Conservation (phyloP, 2,888 invertebrate species). For the Stictocephala bisonia region DNA sequence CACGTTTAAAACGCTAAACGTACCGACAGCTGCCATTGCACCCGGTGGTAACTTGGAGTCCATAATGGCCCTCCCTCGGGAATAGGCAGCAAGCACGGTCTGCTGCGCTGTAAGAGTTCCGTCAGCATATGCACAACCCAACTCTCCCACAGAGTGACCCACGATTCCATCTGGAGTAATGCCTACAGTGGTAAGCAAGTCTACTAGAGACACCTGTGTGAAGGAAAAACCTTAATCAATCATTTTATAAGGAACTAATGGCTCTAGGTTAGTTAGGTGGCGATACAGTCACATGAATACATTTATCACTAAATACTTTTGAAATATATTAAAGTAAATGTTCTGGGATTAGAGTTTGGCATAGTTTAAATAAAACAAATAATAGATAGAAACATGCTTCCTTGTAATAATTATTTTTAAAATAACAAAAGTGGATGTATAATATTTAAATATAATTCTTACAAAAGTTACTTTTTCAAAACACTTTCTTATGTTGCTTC, state of each 20-base stretch:
- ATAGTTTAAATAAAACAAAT: neutral
- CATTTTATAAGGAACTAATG: neutral
- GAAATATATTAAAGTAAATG: too few species aligned
- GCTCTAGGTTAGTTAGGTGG: too few species aligned
- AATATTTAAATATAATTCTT: too few species aligned
- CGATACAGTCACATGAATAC: too few species aligned
- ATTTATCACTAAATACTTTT: too few species aligned
- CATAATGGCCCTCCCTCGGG: slow-evolving; percentile 86
- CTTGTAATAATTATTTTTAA: too few species aligned
- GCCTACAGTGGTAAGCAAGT: slow-evolving; percentile 80
- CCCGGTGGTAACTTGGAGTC: slow-evolving; percentile 80
- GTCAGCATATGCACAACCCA: slow-evolving; percentile 75
- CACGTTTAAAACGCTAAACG: too few species aligned
- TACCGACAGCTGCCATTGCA: slow-evolving; percentile 92
- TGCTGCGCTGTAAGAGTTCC: slow-evolving; percentile 95
- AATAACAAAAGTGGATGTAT: too few species aligned
- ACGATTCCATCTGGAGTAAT: slow-evolving; percentile 93
- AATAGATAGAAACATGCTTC: neutral
- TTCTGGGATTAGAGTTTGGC: too few species aligned
- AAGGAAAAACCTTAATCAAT: slow-evolving; percentile 4
- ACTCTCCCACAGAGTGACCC: slow-evolving; percentile 82
- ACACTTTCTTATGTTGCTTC: too few species aligned
- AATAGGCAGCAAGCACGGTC: slow-evolving; percentile 93
- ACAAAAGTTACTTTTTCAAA: too few species aligned
- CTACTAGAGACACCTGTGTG: slow-evolving; percentile 91